Conservation (phyloP, 2,113 vertebrate genomes). For the Malurus alboscapulatus region DNA sequence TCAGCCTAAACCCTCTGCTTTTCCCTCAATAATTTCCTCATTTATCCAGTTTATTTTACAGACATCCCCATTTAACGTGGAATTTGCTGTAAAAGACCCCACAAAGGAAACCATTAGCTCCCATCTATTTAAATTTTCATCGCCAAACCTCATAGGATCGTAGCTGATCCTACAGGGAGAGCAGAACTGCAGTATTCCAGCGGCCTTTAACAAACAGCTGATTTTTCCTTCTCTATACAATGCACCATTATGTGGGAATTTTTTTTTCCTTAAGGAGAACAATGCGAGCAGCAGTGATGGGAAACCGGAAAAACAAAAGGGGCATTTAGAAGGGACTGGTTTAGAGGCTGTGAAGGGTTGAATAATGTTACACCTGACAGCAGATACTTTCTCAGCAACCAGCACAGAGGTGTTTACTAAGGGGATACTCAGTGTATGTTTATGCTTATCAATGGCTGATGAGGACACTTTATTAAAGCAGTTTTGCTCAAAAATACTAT, state of each 20-base stretch:
- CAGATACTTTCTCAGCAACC: background rate
- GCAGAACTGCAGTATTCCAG: background rate
- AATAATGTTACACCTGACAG: conserved; percentile 69
- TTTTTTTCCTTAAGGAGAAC: conserved; percentile 32
- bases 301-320: conserved; percentile 71
- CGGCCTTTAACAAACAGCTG: conserved; percentile 61
- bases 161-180: conserved; percentile 16
- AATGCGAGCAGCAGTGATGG: conserved; percentile 61
- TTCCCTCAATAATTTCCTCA: conserved; percentile 6
- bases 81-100: background rate
- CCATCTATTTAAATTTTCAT: background rate
- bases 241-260: conserved; percentile 66
- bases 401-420: background rate
- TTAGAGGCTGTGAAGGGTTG: conserved; percentile 56
- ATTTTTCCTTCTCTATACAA: conserved; percentile 73
- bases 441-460: fast-evolving
- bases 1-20: background rate
- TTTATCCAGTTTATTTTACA: conserved; percentile 14
- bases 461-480: background rate
- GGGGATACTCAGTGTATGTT: fast-evolving
- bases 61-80: background rate
- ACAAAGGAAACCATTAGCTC: conserved; percentile 1
- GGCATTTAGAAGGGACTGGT: conserved; percentile 57
- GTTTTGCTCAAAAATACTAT: background rate
- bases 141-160: background rate